Evolutionary conservation across 2,797 vertebrate genomes (phyloP), one percentile per base, ranked within the genome.

Genomic region (Hyperoplus immaculatus): DNA sequence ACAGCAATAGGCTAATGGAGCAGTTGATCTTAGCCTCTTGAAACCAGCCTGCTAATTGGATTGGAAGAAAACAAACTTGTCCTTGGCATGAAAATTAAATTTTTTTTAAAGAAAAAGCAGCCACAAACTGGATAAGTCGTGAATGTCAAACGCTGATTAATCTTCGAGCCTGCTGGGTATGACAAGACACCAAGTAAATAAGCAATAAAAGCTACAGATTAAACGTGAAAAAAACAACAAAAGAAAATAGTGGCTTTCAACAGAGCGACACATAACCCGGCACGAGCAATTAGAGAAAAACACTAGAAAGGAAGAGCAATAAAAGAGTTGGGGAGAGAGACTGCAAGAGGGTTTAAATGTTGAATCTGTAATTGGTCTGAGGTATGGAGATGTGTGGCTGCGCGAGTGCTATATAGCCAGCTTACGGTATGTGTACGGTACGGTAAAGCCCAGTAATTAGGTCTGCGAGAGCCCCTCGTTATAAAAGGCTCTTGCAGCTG

Each of bases 351-450:
- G 61, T 59, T 66, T 82, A 85, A 90, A 85, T 86, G 81, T 72
- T 81, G 70, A 87, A 82, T 79, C 82, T 67, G 69, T 91, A 92
- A 92, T 93, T 91, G 89, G 91, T 78, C 69, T 84, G 82, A 90
- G 85, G 87, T 61, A 69, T 59, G 72, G 74, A 69, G 72, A 73
- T 75, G 74, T 87, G 83, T 69, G 73, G 21, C 12, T 63, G 76
- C 16, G 10, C 69, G 51, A 51, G 66, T 77, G 74, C 29, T 66
- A 66, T 46, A 29, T 29, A 29, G 68, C 43, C 46, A 57, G 80
- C 46, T 78, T 85, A 3, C 29, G 3, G 79, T 74, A 79, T 82
- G 82, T 78, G 81, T 70, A 79, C 29, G 29, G 29, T 29, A 80
- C 80, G 83, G 68, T 75, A 84, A 80, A 88, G 73, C 63, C 8